Conservation (phyloP, 2,888 invertebrate genomes). For the Cryptosula pallasiana region DNA sequence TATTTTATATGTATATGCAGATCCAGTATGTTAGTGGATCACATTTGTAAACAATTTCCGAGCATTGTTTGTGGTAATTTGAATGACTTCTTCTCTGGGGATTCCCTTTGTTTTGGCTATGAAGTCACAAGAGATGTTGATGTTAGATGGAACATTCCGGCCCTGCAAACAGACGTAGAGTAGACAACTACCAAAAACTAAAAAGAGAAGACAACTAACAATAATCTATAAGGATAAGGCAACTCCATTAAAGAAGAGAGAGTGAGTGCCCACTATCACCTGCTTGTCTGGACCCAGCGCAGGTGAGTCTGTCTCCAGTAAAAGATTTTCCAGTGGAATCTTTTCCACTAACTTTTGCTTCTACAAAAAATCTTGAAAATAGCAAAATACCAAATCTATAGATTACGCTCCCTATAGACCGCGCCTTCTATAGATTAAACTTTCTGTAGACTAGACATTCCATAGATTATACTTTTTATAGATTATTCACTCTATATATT, state of each 20-base stretch:
- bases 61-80: slow-evolving; percentile 49
- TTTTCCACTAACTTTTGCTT: slow-evolving; percentile 46
- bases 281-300: slow-evolving; percentile 53
- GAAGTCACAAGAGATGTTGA: slow-evolving; percentile 47
- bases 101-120: slow-evolving; percentile 50
- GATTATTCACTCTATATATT: too few species aligned
- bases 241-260: too few species aligned
- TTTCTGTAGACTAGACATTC: too few species aligned
- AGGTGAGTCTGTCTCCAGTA: slow-evolving; percentile 56
- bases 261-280: too few species aligned
- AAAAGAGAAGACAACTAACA: too few species aligned
- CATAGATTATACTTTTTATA: too few species aligned
- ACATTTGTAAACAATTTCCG: slow-evolving; percentile 47
- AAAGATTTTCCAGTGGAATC: slow-evolving; percentile 50
- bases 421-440: too few species aligned
- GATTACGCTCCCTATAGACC: too few species aligned
- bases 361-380: slow-evolving; percentile 32
- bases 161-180: slow-evolving; percentile 36
- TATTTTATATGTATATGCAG: too few species aligned
- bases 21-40: not conserved
- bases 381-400: too few species aligned
- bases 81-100: slow-evolving; percentile 38
- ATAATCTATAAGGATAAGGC: too few species aligned
- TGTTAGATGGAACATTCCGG: slow-evolving; percentile 51
- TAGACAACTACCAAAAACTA: too few species aligned